phyloP scores from a whole-genome alignment of 2,113 vertebrate species.

The Calonectris borealis region DNA sequence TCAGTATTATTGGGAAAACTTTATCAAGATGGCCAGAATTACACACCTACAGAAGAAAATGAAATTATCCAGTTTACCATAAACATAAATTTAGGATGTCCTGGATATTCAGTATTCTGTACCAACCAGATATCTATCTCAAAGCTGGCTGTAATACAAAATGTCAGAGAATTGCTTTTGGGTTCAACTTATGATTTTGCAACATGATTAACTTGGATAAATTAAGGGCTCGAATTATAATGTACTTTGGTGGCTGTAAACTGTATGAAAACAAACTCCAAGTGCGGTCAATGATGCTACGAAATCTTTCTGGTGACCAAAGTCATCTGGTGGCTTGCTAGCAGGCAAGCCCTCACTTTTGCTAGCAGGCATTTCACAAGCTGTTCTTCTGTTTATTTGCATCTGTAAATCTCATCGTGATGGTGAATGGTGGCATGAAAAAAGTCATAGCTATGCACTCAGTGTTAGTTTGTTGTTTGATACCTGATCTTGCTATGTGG shows the following conservation, averaged over 20 bases:
- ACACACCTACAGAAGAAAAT: neutral
- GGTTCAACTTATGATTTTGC: constrained; percentile 15
- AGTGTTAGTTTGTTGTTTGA: neutral
- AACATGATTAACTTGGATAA: neutral
- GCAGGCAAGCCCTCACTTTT: neutral
- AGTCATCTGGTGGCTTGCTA: neutral
- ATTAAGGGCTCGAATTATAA: neutral
- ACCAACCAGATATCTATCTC: neutral
- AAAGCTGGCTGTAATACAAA: neutral
- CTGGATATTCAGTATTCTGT: neutral
- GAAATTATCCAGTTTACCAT: neutral
- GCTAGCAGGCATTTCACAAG: neutral
- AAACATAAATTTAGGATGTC: neutral
- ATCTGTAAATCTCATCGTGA: neutral
- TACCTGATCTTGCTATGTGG: neutral
- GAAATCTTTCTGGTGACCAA: neutral
- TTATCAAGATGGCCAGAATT: neutral
- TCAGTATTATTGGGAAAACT: neutral
- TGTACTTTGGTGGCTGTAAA: neutral
- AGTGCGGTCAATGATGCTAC: neutral
- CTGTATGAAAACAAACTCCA: neutral
- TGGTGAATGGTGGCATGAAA: neutral
- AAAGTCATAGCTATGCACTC: neutral
- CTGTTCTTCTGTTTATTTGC: neutral
- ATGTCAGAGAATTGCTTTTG: neutral